phyloP scores from a whole-genome alignment of 1,140 invertebrate genomes.

The Drosophila ambigua region DNA sequence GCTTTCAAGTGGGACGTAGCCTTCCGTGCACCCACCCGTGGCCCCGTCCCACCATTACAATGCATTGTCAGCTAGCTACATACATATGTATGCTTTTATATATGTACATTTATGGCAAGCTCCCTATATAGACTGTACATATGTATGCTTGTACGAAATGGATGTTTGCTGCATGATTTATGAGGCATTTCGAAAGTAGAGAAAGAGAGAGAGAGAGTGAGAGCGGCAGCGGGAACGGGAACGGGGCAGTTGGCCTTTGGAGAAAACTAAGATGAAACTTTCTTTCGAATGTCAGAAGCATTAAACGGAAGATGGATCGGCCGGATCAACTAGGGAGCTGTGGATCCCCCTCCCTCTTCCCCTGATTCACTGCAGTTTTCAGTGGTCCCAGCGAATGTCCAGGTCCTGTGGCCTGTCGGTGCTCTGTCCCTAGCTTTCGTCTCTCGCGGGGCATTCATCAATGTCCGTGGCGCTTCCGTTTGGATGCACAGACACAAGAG shows the following conservation, averaged over 20 bases:
- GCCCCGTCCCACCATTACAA: constrained; percentile 27
- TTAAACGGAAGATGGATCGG: constrained; percentile 60
- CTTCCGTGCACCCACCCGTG: constrained; percentile 46
- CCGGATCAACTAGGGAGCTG: constrained; percentile 48
- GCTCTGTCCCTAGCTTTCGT: constrained; percentile 41
- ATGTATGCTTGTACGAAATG: constrained; percentile 34
- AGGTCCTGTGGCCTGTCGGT: not conserved
- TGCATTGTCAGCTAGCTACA: constrained; percentile 9
- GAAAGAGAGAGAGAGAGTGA: not conserved
- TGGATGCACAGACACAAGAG: constrained; percentile 15
- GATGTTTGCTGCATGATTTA: constrained; percentile 72
- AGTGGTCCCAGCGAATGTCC: not conserved
- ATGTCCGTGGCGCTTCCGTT: constrained; percentile 74
- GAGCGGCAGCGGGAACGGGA: constrained; percentile 11
- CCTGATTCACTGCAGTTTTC: constrained; percentile 25
- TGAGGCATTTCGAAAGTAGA: constrained; percentile 69
- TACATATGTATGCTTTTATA: constrained; percentile 16
- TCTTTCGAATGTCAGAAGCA: constrained; percentile 42
- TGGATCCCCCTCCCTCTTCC: constrained; percentile 34
- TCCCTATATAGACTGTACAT: constrained; percentile 20
- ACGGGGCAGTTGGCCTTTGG: constrained; percentile 31
- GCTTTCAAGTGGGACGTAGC: constrained; percentile 77
- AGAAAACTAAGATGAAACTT: constrained; percentile 56
- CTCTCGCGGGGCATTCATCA: constrained; percentile 69
- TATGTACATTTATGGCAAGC: constrained; percentile 38